phyloP scores from a whole-genome alignment of 2,888 invertebrate species.

The Sympetrum striolatum region DNA sequence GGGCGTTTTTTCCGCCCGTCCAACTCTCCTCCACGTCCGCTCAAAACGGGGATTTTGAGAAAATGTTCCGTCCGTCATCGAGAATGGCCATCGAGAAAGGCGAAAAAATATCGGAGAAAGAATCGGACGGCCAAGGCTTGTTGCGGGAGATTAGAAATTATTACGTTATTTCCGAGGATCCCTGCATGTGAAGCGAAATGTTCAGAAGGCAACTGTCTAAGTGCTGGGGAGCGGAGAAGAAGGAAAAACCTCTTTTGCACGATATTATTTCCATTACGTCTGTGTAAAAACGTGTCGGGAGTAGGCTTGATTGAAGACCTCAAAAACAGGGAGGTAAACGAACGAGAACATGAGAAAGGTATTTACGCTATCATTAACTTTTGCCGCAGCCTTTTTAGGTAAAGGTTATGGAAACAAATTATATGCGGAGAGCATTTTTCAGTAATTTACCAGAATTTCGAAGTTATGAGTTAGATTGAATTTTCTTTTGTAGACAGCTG shows the following conservation, averaged over 20 bases:
- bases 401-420: too few species aligned
- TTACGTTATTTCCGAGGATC: not conserved
- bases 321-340: not conserved
- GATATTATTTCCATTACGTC: not conserved
- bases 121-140: not conserved
- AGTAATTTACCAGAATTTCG: too few species aligned
- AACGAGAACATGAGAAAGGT: too few species aligned
- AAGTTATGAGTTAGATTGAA: too few species aligned
- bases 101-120: not conserved
- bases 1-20: not conserved
- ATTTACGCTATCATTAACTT: too few species aligned
- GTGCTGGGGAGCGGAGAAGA: not conserved
- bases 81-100: not conserved
- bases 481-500: too few species aligned
- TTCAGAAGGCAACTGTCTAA: not conserved
- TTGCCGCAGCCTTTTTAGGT: too few species aligned
- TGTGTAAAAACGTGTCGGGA: not conserved
- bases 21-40: not conserved
- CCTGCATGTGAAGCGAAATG: constrained; percentile 17
- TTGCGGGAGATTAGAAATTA: not conserved
- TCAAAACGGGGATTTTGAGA: not conserved
- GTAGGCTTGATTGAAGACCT: not conserved
- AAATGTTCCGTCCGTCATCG: not conserved
- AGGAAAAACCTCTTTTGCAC: not conserved
- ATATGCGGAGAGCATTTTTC: too few species aligned